Evolutionary conservation across 2,888 invertebrate genomes (phyloP), one percentile per base, ranked within the genome.

Genomic region (Neoscelio sp.): DNA sequence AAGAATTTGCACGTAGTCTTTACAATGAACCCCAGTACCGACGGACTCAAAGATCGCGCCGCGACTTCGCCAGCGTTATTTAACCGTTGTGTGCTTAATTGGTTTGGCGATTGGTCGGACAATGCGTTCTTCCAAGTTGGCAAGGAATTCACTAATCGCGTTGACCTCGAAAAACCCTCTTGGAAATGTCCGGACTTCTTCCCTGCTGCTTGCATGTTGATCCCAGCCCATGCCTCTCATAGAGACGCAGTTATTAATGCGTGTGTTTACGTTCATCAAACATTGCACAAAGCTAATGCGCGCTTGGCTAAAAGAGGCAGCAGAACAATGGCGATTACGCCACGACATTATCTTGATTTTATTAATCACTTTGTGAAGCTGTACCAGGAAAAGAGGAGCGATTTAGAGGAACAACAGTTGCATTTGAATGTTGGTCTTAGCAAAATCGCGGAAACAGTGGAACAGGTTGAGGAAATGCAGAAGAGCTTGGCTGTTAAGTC

Each of bases 91-190:
- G 99, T 99, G 7, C 93, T 99, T 85, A 99, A 99, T 91, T 99
- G 99, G 99, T 99, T 99, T 91, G 99, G 99, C 7, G 99, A 99
- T 91, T 99, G 99, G 99, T 98, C 98, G 15, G 98, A 98, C 87
- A 97, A 97, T 1, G 98, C 98, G 0, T 91, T 98, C 23, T 98
- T 96, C 94, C 97, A 98, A 92, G 96, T 98, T 80, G 99, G 98
- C 83, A 96, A 96, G 89, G 99, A 99, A 91, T 98, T 99, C 89
- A 99, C 99, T 10, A 95, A 94, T 84, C 96, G 97, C 84, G 95
- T 99, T 86, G 99, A 99, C 92, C 92, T 99, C 84, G 99, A 99
- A 86, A 95, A 94, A 67, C 94, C 95, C 0, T 93, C 92, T 26
- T 99, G 99, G 94, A 93, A 94, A 67, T 92, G 96, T 28, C 99